Base-by-base conservation (phyloP, 2,888 invertebrate genomes). In the Agrochola macilenta region DNA sequence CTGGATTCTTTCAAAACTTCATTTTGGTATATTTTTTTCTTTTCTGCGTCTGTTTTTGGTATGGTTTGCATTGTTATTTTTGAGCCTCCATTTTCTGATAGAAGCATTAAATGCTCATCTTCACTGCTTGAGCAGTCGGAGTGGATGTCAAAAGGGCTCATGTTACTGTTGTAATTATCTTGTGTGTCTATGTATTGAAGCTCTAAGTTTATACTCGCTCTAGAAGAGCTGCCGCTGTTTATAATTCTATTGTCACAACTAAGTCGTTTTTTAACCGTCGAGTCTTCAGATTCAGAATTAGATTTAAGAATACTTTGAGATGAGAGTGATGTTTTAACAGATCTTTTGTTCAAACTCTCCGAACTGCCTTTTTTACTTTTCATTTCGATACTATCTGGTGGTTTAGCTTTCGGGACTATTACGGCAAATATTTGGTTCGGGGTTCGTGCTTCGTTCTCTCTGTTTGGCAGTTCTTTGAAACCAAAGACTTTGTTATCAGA, bases 71-170 rank as follows among this genome's bases (percentile, higher is more conserved):
- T 97, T 0, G 97, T 97, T 2, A 97, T 97, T 87, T 96, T 96
- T 0, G 96, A 94, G 0, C 95, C 96, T 0, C 95, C 96, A 65
- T 96, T 95, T 82, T 97, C 97, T 0, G 97, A 95, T 17, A 97
- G 83, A 5, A 97, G 86, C 94, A 97, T 94, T 17, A 97, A 73
- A 73, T 97, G 95, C 68, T 97, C 97, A 64, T 97, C 97, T 89
- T 97, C 97, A 61, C 96, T 96, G 80, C 96, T 96, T 0, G 97
- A 97, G 49, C 96, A 95, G 69, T 97, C 97, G 0, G 97, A 93
- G 84, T 97, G 92, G 0, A 96, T 23, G 68, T 94, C 93, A 83
- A 92, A 93, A 1, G 94, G 92, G 72, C 95, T 95, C 17, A 95
- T 93, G 17, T 89, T 93, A 0, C 90, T 88, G 14, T 91, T 93